Evolutionary conservation across 2,888 invertebrate species (phyloP).

Genomic region (Yponomeuta sedellus): DNA sequence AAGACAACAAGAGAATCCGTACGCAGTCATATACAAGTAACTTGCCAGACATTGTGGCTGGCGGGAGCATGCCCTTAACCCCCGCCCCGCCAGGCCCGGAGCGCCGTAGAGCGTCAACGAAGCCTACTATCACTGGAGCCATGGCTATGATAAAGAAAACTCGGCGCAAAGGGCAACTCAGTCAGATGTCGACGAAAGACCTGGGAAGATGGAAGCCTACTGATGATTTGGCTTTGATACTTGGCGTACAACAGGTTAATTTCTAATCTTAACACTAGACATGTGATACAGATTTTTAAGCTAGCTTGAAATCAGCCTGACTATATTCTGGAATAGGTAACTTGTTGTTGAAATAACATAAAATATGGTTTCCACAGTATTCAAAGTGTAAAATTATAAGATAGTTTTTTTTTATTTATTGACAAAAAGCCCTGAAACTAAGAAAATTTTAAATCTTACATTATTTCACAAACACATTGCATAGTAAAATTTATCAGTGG

Average conservation of each 20-base stretch:
- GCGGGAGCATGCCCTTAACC: constrained; percentile 28
- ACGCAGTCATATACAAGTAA: constrained; percentile 72
- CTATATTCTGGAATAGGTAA: too few relatives aligned
- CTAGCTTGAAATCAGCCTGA: too few relatives aligned
- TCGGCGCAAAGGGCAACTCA: constrained; percentile 80
- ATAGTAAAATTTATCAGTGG: too few relatives aligned
- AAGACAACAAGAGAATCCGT: constrained; percentile 64
- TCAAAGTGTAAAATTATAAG: too few relatives aligned
- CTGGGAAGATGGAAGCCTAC: constrained; percentile 97
- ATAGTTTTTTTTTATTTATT: too few relatives aligned
- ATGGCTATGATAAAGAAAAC: constrained; percentile 61
- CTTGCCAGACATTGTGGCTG: constrained; percentile 38
- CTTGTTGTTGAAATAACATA: too few relatives aligned
- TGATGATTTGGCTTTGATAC: constrained; percentile 95
- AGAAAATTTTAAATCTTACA: too few relatives aligned
- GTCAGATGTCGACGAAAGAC: constrained; percentile 86
- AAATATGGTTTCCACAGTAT: too few relatives aligned
- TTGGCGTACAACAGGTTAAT: constrained; percentile 91
- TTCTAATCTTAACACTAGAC: constrained; percentile 10
- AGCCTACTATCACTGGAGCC: constrained; percentile 55
- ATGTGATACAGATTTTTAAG: too few relatives aligned
- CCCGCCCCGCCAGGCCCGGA: constrained; percentile 42
- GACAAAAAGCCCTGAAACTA: too few relatives aligned
- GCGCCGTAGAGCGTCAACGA: constrained; percentile 54
- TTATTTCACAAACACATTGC: too few relatives aligned